Evolutionary conservation across 2,888 invertebrate genomes (phyloP).

Genomic region (Eristalis pertinax): DNA sequence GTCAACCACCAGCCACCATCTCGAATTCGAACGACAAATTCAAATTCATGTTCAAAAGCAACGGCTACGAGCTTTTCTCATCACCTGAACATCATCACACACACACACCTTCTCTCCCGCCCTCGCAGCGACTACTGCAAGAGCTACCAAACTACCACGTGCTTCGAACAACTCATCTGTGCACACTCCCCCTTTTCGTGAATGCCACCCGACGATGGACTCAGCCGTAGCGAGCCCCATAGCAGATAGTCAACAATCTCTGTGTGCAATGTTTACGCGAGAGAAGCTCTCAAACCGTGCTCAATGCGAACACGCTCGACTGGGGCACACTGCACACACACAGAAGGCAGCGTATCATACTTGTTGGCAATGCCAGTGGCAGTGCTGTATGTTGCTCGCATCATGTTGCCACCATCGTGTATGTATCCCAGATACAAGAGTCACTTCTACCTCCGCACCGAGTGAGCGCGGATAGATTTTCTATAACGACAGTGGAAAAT

Average conservation of each 20-base stretch:
- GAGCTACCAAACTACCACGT: background rate
- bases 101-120: background rate
- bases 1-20: too few species aligned
- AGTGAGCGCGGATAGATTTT: conserved; percentile 73
- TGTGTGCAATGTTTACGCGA: background rate
- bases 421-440: conserved; percentile 59
- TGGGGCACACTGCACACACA: background rate
- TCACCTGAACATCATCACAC: background rate
- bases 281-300: background rate
- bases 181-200: background rate
- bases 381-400: conserved; percentile 42
- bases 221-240: too few species aligned
- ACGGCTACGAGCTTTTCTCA: background rate
- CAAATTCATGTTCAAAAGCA: background rate
- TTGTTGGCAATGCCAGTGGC: background rate
- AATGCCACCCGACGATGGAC: background rate
- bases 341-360: background rate
- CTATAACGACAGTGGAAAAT: conserved; percentile 71
- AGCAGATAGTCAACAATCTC: background rate
- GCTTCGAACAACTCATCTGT: background rate
- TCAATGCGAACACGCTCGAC: background rate
- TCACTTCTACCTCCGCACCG: conserved; percentile 65
- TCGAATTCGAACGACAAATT: background rate
- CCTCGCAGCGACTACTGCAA: background rate
- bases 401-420: conserved; percentile 44